phyloP scores from a whole-genome alignment of 2,797 vertebrate genomes.

The Arnoldichthys spilopterus region DNA sequence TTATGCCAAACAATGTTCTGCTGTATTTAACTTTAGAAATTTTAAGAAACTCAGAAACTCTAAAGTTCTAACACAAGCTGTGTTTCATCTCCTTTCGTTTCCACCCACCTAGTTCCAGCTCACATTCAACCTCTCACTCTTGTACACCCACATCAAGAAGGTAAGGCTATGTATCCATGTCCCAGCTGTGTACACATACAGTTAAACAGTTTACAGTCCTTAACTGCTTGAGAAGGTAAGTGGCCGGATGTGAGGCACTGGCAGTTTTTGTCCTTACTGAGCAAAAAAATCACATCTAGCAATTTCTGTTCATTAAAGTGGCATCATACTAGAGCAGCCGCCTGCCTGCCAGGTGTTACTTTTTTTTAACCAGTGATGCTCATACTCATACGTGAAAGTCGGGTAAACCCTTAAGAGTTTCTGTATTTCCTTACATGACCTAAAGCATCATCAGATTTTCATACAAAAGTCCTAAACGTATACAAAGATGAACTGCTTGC shows the following conservation, averaged over 20 bases:
- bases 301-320: not conserved
- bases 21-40: not conserved
- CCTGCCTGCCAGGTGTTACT: no score
- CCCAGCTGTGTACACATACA: not conserved
- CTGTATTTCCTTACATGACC: no score
- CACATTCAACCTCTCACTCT: conserved; percentile 5
- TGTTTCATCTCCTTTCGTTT: conserved; percentile 3
- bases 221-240: not conserved
- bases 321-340: no score
- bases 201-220: not conserved
- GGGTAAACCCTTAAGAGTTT: no score
- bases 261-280: not conserved
- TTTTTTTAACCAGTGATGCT: no score
- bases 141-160: not conserved
- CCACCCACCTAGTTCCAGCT: conserved; percentile 13
- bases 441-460: no score
- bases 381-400: no score
- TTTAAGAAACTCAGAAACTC: not conserved
- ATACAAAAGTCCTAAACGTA: no score
- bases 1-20: not conserved
- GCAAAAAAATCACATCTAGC: not conserved
- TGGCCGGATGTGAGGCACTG: not conserved
- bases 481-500: no score
- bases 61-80: not conserved
- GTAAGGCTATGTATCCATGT: conserved; percentile 16